A percentile compares a stretch with the other conserved stretches of the same genome.
These are phyloP conservation scores for Delichon dasypus DNA, from an alignment of 2,797 vertebrate genomes.

Conservation along the genomic window DNA sequence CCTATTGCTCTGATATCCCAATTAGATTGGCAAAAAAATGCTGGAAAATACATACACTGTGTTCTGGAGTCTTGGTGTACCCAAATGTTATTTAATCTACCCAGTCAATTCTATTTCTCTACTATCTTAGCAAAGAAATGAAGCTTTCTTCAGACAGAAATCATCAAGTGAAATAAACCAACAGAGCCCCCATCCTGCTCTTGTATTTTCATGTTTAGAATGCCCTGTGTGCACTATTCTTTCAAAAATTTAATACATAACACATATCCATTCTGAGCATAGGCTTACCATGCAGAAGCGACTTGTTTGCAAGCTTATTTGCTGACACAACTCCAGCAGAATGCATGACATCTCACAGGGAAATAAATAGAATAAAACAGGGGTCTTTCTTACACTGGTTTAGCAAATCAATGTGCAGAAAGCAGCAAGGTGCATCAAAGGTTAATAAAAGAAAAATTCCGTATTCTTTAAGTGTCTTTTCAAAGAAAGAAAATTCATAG, in stretches of 20 bases:
- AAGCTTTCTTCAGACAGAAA: not conserved
- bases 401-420: not conserved
- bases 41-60: not conserved
- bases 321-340: not conserved
- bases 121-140: not conserved
- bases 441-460: not conserved
- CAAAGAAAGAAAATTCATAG: not conserved
- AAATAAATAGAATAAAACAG: not conserved
- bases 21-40: slow-evolving; percentile 9
- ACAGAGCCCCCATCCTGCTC: not conserved
- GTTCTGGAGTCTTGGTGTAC: not conserved
- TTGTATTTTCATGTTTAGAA: not conserved
- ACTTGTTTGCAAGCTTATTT: not conserved
- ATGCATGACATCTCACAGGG: not conserved
- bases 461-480: not conserved
- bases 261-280: rapidly evolving
- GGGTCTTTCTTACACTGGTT: not conserved
- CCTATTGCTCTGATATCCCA: slow-evolving; percentile 41
- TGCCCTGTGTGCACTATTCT: not conserved
- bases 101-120: not conserved
- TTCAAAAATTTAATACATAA: not conserved
- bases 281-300: not conserved
- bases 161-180: not conserved
- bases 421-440: not conserved
- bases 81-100: not conserved